Percentiles rank a stretch among this genome's conserved stretches.
Conservation (phyloP, 2,888 invertebrate species). For the Nemotelus nigrinus region DNA sequence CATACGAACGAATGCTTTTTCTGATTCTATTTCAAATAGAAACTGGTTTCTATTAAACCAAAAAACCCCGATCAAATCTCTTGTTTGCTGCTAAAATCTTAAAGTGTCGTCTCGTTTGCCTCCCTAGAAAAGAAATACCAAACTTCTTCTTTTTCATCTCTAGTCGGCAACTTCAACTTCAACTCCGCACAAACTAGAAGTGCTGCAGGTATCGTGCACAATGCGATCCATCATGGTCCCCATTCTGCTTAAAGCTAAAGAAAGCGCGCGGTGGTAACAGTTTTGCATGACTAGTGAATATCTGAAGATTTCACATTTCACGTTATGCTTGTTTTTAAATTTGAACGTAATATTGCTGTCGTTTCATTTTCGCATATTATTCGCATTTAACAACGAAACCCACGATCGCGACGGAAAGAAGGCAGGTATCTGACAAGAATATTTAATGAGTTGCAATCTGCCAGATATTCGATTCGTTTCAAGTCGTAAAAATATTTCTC, state of each 20-base stretch:
- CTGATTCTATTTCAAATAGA: no score
- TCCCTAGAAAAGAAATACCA: not conserved
- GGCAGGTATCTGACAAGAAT: slow-evolving; percentile 43
- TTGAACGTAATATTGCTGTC: not conserved
- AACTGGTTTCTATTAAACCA: no score
- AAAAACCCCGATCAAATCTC: no score
- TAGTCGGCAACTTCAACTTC: not conserved
- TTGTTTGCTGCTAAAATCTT: no score
- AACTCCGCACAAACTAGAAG: no score
- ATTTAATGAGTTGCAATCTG: slow-evolving; percentile 38
- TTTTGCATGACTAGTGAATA: slow-evolving; percentile 47
- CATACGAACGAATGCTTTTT: not conserved
- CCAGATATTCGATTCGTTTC: slow-evolving; percentile 17
- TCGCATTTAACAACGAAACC: slow-evolving; percentile 42
- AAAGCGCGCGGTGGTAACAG: not conserved
- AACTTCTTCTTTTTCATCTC: slow-evolving; percentile 1
- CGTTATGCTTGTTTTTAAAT: slow-evolving; percentile 18
- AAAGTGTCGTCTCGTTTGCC: not conserved
- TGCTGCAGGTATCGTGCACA: no score
- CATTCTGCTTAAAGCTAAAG: no score
- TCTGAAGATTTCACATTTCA: slow-evolving; percentile 47
- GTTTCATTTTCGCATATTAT: slow-evolving; percentile 30
- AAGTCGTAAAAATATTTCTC: slow-evolving; percentile 34
- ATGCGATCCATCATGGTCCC: no score
- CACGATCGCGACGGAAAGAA: slow-evolving; percentile 26